Conservation (phyloP, 64 coral and sea anemone genomes). For the Orbicella faveolata region DNA sequence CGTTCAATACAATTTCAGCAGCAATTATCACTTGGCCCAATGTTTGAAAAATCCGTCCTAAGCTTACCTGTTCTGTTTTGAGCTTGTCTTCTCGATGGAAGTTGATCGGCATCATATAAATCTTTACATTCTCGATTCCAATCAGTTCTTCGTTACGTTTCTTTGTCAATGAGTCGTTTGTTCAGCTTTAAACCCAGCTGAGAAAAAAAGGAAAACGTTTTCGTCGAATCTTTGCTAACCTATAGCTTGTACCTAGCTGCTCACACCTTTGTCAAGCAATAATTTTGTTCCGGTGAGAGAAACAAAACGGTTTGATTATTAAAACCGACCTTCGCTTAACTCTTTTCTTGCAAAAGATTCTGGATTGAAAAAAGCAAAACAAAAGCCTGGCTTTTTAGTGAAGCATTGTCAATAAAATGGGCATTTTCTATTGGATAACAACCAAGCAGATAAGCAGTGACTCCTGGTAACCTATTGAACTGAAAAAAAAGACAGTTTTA, state of each 20-base stretch:
- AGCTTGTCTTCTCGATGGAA: background rate
- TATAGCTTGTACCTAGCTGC: background rate
- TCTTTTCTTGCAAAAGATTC: no score
- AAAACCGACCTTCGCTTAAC: no score
- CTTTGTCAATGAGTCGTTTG: background rate
- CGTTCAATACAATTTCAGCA: background rate
- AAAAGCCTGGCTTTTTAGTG: no score
- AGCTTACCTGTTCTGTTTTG: background rate
- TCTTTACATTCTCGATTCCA: background rate
- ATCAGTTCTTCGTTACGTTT: background rate
- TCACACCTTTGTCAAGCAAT: background rate
- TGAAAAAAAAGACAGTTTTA: background rate
- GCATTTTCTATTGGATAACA: background rate
- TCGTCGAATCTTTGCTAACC: background rate
- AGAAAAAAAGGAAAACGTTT: background rate
- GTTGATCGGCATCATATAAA: background rate
- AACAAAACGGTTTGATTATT: no score
- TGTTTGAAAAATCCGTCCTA: background rate
- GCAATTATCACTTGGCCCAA: background rate
- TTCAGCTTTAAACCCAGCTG: slow-evolving; percentile 5
- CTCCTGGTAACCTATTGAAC: background rate
- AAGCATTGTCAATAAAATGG: background rate
- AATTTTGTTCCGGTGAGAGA: background rate
- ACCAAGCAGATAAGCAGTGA: background rate
- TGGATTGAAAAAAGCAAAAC: no score